Base-by-base conservation (phyloP, 2,113 vertebrate species). In the Chinchilla lanigera region DNA sequence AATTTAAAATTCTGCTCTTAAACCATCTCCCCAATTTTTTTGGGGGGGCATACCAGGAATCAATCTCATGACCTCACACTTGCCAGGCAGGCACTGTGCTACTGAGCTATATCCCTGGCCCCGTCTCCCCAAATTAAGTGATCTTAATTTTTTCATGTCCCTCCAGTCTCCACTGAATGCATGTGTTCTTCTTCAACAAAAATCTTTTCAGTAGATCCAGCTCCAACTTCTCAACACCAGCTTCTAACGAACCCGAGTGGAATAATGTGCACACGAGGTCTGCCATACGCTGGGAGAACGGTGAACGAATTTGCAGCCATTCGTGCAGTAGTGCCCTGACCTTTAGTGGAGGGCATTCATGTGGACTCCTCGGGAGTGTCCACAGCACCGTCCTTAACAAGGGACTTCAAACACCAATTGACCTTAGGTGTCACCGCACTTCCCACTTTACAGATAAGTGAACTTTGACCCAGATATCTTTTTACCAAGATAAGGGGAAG, bases 401-500 rank as follows among this genome's bases (percentile, higher is more conserved):
- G 5, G 65, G 61, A 89, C 91, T 96, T 94, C 86, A 73, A 89
- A 69, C 92, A 56, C 78, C 77, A 94, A 77, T 71, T 71, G 81
- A 87, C 90, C 90, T 95, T 60, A 13, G 58, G 82, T 89, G 71
- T 84, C 73, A 86, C 7, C 71, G 60, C 61, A 71, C 22, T 35
- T 77, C n/a, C 90, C 41, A 16, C 54, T 28, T 77, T 69, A 78
- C 63, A 83, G 96, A 80, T 94, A 86, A 47, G 44, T 12, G 50
- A 58, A 60, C 78, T 33, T 30, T 61, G 44, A 41, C 89, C 41
- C 78, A 78, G 60, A 38, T 54, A 35, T 86, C 52, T 61, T 50
- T 86, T 94, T 86, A 35, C 50, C 56, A 67, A 61, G 95, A 69
- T 75, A 97, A 89, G 19, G 24, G 11, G 65, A 85, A 54, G 65